These are phyloP conservation scores for Pelusios castaneus DNA, from an alignment of 2,113 vertebrate genomes.

Conservation along the genomic window DNA sequence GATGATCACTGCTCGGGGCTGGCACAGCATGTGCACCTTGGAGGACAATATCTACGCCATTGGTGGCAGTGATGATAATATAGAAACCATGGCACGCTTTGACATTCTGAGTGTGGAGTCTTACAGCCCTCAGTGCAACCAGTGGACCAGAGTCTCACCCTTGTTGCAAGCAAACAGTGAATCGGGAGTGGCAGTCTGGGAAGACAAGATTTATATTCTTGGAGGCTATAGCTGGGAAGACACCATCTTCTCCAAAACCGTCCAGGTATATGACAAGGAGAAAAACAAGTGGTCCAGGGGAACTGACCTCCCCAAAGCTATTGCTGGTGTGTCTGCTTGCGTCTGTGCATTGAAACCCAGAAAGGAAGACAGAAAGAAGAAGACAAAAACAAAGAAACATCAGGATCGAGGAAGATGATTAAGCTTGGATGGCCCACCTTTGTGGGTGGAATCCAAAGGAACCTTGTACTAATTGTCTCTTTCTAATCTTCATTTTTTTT, in stretches of 20 bases:
- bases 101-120: slow-evolving; percentile 93
- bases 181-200: slow-evolving; percentile 88
- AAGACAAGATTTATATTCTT: slow-evolving; percentile 89
- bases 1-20: slow-evolving; percentile 89
- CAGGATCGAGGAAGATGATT: slow-evolving; percentile 72
- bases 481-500: slow-evolving; percentile 24
- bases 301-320: slow-evolving; percentile 88
- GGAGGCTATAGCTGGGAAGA: slow-evolving; percentile 97
- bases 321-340: slow-evolving; percentile 90
- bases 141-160: slow-evolving; percentile 88
- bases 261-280: slow-evolving; percentile 89
- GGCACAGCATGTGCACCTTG: slow-evolving; percentile 97
- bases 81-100: slow-evolving; percentile 91
- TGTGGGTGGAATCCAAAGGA: not conserved
- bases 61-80: slow-evolving; percentile 91
- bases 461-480: slow-evolving; percentile 43
- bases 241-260: slow-evolving; percentile 88
- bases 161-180: slow-evolving; percentile 92
- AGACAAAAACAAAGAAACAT: slow-evolving; percentile 68
- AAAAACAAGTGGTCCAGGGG: slow-evolving; percentile 86
- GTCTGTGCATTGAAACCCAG: slow-evolving; percentile 85
- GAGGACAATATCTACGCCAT: slow-evolving; percentile 89
- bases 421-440: not conserved
- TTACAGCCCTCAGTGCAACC: slow-evolving; percentile 86
- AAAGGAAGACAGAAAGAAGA: slow-evolving; percentile 80